Percentiles rank a stretch among this genome's conserved stretches.
phyloP scores from a whole-genome alignment of 2,888 invertebrate species.

The Clepsis dumicolana region DNA sequence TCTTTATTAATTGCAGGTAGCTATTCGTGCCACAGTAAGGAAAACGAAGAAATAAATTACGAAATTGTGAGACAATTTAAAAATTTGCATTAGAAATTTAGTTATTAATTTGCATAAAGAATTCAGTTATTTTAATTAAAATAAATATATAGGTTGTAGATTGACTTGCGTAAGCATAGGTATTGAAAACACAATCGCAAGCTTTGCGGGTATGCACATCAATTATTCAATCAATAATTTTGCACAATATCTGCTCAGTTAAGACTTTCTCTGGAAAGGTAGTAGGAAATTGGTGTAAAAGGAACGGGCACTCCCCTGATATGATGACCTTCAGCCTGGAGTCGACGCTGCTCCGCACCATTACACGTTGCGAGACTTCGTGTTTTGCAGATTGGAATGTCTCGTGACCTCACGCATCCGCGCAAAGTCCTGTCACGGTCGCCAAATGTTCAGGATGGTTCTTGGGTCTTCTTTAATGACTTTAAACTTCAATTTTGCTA shows the following conservation, averaged over 20 bases:
- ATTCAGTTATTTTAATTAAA: too few relatives aligned
- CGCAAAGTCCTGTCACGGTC: too few relatives aligned
- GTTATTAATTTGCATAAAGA: too few relatives aligned
- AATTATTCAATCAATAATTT: background rate
- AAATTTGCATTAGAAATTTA: too few relatives aligned
- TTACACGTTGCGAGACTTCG: too few relatives aligned
- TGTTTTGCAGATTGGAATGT: too few relatives aligned
- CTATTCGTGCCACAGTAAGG: background rate
- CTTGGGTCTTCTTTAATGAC: too few relatives aligned
- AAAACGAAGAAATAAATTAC: too few relatives aligned
- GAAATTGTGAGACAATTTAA: too few relatives aligned
- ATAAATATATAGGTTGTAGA: background rate
- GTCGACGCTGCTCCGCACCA: background rate
- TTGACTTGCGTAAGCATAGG: background rate
- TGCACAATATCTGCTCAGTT: slow-evolving; percentile 2
- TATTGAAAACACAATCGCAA: background rate
- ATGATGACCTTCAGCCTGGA: background rate
- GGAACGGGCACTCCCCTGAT: slow-evolving; percentile 14
- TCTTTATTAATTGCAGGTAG: background rate
- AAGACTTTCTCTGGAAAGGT: slow-evolving; percentile 2
- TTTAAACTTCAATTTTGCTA: too few relatives aligned
- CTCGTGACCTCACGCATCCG: too few relatives aligned
- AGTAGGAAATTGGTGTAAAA: slow-evolving; percentile 8
- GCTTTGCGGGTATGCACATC: background rate
- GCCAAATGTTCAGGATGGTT: too few relatives aligned